Evolutionary conservation across 2,113 vertebrate genomes (phyloP).

Genomic region (Apodemus speciosus): DNA sequence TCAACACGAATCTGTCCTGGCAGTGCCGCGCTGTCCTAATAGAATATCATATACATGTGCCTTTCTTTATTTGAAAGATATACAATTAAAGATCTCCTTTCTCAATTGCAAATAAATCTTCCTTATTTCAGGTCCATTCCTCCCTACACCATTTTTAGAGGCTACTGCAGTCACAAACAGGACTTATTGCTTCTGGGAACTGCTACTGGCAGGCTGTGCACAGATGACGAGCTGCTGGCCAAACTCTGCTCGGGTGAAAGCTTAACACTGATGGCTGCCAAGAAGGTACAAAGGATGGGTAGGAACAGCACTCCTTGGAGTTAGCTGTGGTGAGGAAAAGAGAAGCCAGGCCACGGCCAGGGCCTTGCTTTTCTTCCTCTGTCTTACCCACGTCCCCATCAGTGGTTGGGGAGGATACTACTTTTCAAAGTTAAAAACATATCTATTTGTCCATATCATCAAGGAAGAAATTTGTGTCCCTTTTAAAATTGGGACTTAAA

Average conservation of each 20-base stretch:
- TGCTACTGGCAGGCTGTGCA: constrained; percentile 70
- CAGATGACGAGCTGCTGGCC: constrained; percentile 73
- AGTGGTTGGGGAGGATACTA: not conserved
- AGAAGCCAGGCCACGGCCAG: constrained; percentile 75
- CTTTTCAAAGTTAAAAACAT: not conserved
- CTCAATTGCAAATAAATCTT: constrained; percentile 57
- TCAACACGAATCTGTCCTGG: constrained; percentile 57
- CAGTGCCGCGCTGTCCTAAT: not conserved
- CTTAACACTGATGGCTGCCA: constrained; percentile 73
- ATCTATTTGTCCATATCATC: not conserved
- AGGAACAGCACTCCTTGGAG: constrained; percentile 76
- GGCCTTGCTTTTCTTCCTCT: no score
- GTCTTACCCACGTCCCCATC: not conserved
- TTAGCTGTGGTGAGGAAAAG: constrained; percentile 61
- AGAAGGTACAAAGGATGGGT: constrained; percentile 77
- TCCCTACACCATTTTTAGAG: constrained; percentile 52
- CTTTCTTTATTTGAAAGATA: not conserved
- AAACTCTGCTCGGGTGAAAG: constrained; percentile 70
- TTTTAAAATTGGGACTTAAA: constrained; percentile 12
- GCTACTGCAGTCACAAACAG: constrained; percentile 57
- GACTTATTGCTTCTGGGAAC: constrained; percentile 75
- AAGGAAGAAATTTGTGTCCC: not conserved
- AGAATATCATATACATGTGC: not conserved
- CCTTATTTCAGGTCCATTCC: constrained; percentile 64
- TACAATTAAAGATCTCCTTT: constrained; percentile 1